Percentiles rank a stretch among this genome's conserved stretches.
Conservation (phyloP, 2,113 vertebrate species). For the Pseudorasbora parva region DNA sequence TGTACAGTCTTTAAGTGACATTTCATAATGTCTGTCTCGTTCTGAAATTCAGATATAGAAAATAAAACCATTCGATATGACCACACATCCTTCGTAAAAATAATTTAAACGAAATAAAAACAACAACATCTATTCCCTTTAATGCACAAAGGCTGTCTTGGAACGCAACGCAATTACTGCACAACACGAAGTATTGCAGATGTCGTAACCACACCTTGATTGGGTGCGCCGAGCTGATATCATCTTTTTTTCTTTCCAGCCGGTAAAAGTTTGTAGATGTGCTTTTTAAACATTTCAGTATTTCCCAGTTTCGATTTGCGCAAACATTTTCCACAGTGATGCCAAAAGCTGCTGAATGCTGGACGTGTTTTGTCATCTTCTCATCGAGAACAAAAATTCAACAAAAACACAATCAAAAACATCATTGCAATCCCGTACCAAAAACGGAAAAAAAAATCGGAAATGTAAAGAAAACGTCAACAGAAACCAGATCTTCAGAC, state of each 20-base stretch:
- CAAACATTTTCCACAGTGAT: slow-evolving; percentile 78
- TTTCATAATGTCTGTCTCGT: slow-evolving; percentile 72
- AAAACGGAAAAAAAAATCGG: slow-evolving; percentile 66
- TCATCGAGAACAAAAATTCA: slow-evolving; percentile 55
- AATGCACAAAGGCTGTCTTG: slow-evolving; percentile 78
- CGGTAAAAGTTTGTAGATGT: slow-evolving; percentile 60
- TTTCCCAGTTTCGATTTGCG: slow-evolving; percentile 65
- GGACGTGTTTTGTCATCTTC: slow-evolving; percentile 64
- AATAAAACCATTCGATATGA: slow-evolving; percentile 65
- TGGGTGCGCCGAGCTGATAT: slow-evolving; percentile 35
- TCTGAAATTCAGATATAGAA: slow-evolving; percentile 76
- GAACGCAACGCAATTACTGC: slow-evolving; percentile 64
- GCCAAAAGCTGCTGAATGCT: slow-evolving; percentile 73
- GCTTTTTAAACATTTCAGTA: slow-evolving; percentile 66
- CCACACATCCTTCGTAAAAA: slow-evolving; percentile 14
- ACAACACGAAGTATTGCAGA: slow-evolving; percentile 63
- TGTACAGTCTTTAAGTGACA: slow-evolving; percentile 80
- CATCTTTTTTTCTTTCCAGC: not conserved
- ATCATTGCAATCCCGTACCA: slow-evolving; percentile 69
- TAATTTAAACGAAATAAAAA: slow-evolving; percentile 1
- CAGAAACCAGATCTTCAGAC: slow-evolving; percentile 54
- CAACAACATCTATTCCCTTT: slow-evolving; percentile 74
- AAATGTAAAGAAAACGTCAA: slow-evolving; percentile 49
- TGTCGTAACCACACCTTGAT: slow-evolving; percentile 57
- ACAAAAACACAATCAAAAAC: slow-evolving; percentile 35